These are phyloP conservation scores for Melanerpes formicivorus DNA, from an alignment of 2,113 vertebrate genomes.

Conservation along the genomic window DNA sequence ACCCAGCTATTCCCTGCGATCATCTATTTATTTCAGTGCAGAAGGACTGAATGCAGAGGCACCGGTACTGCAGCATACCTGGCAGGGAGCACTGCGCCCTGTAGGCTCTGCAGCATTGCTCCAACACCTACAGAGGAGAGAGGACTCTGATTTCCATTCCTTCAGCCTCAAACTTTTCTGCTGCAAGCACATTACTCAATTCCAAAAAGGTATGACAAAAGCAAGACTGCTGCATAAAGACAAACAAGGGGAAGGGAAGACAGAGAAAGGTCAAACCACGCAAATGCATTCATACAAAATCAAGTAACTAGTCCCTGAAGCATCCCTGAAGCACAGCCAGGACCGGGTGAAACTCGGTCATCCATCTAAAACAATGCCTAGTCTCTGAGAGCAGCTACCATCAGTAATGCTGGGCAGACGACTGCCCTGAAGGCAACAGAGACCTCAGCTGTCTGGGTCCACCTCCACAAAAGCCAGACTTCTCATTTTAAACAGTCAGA, in stretches of 20 bases:
- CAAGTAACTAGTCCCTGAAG: not conserved
- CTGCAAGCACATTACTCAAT: not conserved
- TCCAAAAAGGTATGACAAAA: not conserved
- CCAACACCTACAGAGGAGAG: not conserved
- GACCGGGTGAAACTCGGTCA: not conserved
- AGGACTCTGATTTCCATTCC: not conserved
- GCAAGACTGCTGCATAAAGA: not conserved
- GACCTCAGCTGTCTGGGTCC: not conserved
- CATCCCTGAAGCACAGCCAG: not conserved
- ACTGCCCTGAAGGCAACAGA: not conserved
- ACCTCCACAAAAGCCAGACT: not conserved
- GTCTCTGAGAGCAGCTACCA: not conserved
- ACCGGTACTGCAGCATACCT: slow-evolving; percentile 48
- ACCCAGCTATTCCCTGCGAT: not conserved
- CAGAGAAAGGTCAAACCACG: not conserved
- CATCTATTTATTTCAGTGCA: not conserved
- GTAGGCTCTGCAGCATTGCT: not conserved
- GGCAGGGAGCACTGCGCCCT: not conserved
- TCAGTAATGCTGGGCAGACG: not conserved
- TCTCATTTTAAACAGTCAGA: not conserved
- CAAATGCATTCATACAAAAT: not conserved
- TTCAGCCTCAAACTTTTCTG: slow-evolving; percentile 20
- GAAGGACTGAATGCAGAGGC: slow-evolving; percentile 6
- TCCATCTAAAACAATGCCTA: not conserved
- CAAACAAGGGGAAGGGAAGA: not conserved